Evolutionary conservation across 2,113 vertebrate species (phyloP).

Genomic region (Antechinus stuartii): DNA sequence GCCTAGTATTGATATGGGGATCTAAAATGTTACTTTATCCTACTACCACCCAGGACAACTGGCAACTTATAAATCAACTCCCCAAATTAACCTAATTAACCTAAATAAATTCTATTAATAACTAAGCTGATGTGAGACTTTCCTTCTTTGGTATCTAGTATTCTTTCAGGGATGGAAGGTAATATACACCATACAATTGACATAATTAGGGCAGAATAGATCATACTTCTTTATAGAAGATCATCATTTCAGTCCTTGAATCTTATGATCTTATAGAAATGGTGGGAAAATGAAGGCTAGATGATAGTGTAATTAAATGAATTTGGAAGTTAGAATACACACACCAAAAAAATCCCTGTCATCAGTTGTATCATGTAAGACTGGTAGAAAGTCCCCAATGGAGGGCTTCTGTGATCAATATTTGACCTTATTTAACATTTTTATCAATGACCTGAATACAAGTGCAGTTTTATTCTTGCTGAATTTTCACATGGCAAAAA

Average conservation of each 20-base stretch:
- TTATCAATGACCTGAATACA: background rate
- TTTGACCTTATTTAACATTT: background rate
- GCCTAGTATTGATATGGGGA: background rate
- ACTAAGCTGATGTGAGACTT: background rate
- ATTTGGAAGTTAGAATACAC: background rate
- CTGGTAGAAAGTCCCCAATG: background rate
- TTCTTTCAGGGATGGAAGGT: background rate
- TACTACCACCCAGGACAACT: background rate
- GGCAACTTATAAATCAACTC: background rate
- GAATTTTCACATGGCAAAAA: background rate
- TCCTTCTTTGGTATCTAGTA: background rate
- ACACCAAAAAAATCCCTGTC: background rate
- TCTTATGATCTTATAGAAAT: background rate
- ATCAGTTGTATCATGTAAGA: background rate
- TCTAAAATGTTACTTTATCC: background rate
- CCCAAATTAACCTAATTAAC: background rate
- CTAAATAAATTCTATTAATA: background rate
- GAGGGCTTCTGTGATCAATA: background rate
- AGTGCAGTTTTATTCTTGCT: background rate
- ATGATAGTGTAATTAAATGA: background rate
- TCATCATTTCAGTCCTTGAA: background rate
- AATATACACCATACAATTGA: background rate
- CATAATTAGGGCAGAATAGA: background rate
- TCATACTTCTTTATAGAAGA: background rate
- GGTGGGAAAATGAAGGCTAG: background rate